Evolutionary conservation across 2,113 vertebrate species (phyloP).

Genomic region (Tragulus kanchil): DNA sequence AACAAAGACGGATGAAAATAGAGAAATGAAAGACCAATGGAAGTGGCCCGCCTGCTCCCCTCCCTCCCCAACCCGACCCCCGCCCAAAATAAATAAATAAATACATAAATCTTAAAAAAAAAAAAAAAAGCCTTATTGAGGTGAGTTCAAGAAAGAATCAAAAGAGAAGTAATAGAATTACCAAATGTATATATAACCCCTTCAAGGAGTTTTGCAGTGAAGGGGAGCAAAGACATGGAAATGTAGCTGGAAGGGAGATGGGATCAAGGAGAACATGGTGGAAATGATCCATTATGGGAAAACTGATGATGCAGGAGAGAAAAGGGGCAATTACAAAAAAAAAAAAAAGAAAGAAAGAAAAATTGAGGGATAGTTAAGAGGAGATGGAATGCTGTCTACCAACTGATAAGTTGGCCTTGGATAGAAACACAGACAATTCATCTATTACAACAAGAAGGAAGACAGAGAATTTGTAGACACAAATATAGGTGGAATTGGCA

Average conservation of each 20-base stretch:
- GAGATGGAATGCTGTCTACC: background rate
- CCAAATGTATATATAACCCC: background rate
- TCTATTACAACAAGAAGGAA: constrained; percentile 8
- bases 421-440: background rate
- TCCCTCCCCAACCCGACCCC: no score
- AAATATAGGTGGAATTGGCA: background rate
- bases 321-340: background rate
- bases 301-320: background rate
- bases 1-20: no score
- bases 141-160: constrained; percentile 24
- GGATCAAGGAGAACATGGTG: background rate
- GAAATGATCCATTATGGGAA: background rate
- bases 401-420: background rate
- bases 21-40: no score
- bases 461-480: background rate
- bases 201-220: constrained; percentile 8
- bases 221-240: constrained; percentile 24
- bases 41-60: no score
- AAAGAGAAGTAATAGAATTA: constrained; percentile 27
- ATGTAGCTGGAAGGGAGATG: background rate
- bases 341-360: background rate
- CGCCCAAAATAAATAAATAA: no score
- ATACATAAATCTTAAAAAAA: no score
- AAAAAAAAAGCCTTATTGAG: constrained; percentile 28
- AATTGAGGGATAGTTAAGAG: background rate